Evolutionary conservation across 2,888 invertebrate species (phyloP), one percentile per base, ranked within the genome.

Genomic region (Tridacna gigas): DNA sequence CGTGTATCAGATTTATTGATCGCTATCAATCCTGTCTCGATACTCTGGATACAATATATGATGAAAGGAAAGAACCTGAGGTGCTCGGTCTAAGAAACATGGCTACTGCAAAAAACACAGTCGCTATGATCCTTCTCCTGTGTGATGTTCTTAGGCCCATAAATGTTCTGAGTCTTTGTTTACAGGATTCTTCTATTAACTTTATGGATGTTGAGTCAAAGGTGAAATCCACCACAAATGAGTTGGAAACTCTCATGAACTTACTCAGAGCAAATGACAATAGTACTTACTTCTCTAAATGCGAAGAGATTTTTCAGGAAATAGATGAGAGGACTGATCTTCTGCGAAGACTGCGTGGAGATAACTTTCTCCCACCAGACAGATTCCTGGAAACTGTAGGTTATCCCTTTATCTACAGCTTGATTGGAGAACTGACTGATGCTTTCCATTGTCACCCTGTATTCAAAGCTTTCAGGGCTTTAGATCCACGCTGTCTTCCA

Each of bases 91-190:
- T 82, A 3, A 51, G 73, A 11, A 18, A 9, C 0, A 60, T 18
- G 56, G 20, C 76, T 0, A 82, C 76, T 3, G 65, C 63, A 12
- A 78, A 82, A 37, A 69, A 56, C n/a, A 56, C 80, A 18, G 61
- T 81, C 2, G 79, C 67, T 56, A 79, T 79, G 66, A 77, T 74
- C 1, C 26, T 82, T 7, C n/a, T 82, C 11, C 65, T 82, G 11
- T 80, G 80, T 22, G 82, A 83, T 77, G 63, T 83, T 2, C 65
- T 85, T 3, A 77, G 67, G 25, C 78, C 80, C 13, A 73, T 85
- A 0, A 82, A 76, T 26, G 22, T 79, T 22, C 25, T 82, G 20
- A 71, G 74, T 26, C 25, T 67, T 28, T 74, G 61, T 69, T n/a
- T 79, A 1, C 84, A 82, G 67, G 56, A 77, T 9, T 28, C 67